Conservation (phyloP, 2,797 vertebrate genomes). For the Buceros bicornis region DNA sequence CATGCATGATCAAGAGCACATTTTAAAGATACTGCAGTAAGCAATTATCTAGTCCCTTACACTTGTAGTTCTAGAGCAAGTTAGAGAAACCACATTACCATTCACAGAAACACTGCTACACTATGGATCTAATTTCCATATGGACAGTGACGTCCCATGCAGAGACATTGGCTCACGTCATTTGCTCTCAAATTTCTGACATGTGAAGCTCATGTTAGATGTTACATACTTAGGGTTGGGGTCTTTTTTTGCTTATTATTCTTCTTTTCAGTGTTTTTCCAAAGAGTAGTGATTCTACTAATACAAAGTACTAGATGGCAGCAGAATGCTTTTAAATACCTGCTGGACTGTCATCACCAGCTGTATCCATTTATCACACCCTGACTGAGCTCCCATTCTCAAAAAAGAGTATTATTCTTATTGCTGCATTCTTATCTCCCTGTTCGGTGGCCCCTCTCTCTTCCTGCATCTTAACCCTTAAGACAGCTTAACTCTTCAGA, state of each 20-base stretch:
- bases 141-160: neutral
- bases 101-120: neutral
- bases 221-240: neutral
- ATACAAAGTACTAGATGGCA: conserved; percentile 45
- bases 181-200: neutral
- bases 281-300: neutral
- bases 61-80: neutral
- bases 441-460: neutral
- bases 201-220: neutral
- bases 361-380: neutral
- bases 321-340: conserved; percentile 53
- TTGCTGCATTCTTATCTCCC: neutral
- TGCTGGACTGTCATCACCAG: neutral
- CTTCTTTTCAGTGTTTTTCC: neutral
- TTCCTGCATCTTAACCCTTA: neutral
- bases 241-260: neutral
- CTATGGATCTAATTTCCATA: neutral
- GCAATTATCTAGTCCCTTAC: neutral
- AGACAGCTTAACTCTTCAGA: neutral
- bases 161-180: neutral
- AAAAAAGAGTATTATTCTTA: neutral
- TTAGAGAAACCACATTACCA: neutral
- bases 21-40: neutral
- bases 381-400: neutral
- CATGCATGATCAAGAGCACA: no score